Evolutionary conservation across 2,888 invertebrate species (phyloP).

Genomic region (Drosophila tripunctata): DNA sequence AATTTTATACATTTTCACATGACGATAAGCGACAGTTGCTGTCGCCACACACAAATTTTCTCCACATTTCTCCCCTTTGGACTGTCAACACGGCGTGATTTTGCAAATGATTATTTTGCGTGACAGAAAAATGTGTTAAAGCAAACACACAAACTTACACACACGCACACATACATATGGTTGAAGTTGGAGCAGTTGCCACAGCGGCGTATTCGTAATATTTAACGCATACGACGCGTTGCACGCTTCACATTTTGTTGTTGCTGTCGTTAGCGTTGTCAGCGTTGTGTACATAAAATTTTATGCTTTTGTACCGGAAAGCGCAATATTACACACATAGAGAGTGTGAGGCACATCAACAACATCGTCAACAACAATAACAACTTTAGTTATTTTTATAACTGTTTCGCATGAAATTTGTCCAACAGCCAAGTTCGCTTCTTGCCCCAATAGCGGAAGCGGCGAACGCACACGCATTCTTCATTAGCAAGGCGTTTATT

Average conservation of each 20-base stretch:
- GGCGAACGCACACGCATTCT: conserved; percentile 53
- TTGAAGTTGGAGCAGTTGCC: conserved; percentile 11
- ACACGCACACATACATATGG: conserved; percentile 5
- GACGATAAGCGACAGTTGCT: conserved; percentile 56
- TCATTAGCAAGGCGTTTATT: conserved; percentile 49
- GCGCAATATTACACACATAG: conserved; percentile 63
- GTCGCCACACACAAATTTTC: conserved; percentile 28
- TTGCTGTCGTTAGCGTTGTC: conserved; percentile 60
- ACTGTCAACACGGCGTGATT: conserved; percentile 69
- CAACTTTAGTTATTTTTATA: conserved; percentile 63
- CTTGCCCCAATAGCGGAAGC: conserved; percentile 59
- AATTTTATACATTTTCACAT: conserved; percentile 59
- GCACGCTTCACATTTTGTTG: conserved; percentile 58
- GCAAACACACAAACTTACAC: conserved; percentile 36
- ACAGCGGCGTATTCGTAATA: conserved; percentile 53
- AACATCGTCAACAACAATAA: conserved; percentile 32
- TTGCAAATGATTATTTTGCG: conserved; percentile 79
- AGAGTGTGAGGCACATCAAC: conserved; percentile 19
- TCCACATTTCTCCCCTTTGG: conserved; percentile 14
- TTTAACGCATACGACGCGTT: conserved; percentile 75
- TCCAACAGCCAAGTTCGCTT: conserved; percentile 20
- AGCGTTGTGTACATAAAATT: conserved; percentile 73
- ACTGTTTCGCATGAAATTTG: conserved; percentile 69
- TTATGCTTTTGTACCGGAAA: conserved; percentile 77
- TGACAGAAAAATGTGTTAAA: conserved; percentile 78